phyloP scores from a whole-genome alignment of 2,113 vertebrate species.

The Bombycilla garrulus region DNA sequence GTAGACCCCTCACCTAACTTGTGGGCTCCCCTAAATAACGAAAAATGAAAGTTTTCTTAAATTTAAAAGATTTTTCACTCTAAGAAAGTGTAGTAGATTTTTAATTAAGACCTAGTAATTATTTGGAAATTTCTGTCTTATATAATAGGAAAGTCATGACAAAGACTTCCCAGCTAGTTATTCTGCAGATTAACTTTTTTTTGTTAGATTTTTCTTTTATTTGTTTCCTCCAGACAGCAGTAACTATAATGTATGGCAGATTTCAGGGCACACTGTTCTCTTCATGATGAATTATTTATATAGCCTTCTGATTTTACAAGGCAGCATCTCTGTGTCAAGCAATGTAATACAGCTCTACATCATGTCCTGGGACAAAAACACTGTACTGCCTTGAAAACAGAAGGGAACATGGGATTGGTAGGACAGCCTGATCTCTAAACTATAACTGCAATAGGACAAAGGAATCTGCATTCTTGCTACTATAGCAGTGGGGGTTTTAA shows the following conservation, averaged over 20 bases:
- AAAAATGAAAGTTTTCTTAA: not conserved
- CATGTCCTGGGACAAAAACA: not conserved
- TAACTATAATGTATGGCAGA: not conserved
- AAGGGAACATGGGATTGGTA: not conserved
- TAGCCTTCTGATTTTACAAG: not conserved
- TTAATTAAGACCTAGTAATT: not conserved
- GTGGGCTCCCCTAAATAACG: not conserved
- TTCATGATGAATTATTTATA: not conserved
- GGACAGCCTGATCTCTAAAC: not conserved
- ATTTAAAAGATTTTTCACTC: not conserved
- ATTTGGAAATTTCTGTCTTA: not conserved
- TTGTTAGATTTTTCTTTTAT: not conserved
- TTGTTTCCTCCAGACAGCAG: not conserved
- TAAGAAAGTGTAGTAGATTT: not conserved
- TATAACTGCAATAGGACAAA: not conserved
- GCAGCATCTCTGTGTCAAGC: not conserved
- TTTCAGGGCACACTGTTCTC: not conserved
- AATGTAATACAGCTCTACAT: not conserved
- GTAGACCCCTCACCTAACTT: not conserved
- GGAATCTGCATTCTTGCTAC: not conserved
- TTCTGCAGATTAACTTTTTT: not conserved
- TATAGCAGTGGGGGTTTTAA: not conserved
- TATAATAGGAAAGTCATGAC: not conserved
- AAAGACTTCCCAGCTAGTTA: not conserved
- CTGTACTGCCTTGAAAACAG: not conserved